A percentile compares a stretch with the other conserved stretches of the same genome.
Conservation (phyloP, 2,888 invertebrate genomes). For the Phalera bucephala region DNA sequence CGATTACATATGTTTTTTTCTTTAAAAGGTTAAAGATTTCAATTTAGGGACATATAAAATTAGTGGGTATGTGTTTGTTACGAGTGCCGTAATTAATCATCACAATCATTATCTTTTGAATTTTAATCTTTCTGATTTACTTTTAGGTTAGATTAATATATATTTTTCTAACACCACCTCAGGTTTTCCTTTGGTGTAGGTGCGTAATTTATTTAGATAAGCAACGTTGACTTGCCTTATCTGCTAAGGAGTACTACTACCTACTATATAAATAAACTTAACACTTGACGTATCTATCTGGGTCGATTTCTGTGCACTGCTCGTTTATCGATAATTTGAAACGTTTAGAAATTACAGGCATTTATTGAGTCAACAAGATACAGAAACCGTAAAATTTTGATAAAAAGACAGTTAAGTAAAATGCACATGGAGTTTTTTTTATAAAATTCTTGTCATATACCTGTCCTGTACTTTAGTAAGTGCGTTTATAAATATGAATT, state of each 20-base stretch:
- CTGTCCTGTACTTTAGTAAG: too few relatives aligned
- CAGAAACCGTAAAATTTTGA: slow-evolving; percentile 14
- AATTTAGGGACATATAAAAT: too few relatives aligned
- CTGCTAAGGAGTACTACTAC: slow-evolving; percentile 52
- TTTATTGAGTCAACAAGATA: slow-evolving; percentile 32
- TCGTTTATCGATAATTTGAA: slow-evolving; percentile 47
- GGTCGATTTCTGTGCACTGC: slow-evolving; percentile 56
- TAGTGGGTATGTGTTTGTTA: too few relatives aligned
- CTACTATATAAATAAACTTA: slow-evolving; percentile 50
- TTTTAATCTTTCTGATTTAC: too few relatives aligned
- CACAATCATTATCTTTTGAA: too few relatives aligned
- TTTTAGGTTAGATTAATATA: not conserved
- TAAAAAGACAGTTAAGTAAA: slow-evolving; percentile 6
- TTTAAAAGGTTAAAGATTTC: too few relatives aligned
- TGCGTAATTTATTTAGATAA: slow-evolving; percentile 28
- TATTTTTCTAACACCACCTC: slow-evolving; percentile 10
- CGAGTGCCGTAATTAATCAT: too few relatives aligned
- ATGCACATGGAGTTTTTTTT: too few relatives aligned
- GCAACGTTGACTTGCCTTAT: slow-evolving; percentile 41
- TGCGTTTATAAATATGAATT: too few relatives aligned
- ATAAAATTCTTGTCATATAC: too few relatives aligned
- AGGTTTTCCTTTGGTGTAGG: slow-evolving; percentile 10
- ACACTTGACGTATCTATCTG: slow-evolving; percentile 57
- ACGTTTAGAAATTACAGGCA: slow-evolving; percentile 33
- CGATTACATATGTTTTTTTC: too few relatives aligned